phyloP scores from a whole-genome alignment of 2,888 invertebrate genomes.

The Dione juno region DNA sequence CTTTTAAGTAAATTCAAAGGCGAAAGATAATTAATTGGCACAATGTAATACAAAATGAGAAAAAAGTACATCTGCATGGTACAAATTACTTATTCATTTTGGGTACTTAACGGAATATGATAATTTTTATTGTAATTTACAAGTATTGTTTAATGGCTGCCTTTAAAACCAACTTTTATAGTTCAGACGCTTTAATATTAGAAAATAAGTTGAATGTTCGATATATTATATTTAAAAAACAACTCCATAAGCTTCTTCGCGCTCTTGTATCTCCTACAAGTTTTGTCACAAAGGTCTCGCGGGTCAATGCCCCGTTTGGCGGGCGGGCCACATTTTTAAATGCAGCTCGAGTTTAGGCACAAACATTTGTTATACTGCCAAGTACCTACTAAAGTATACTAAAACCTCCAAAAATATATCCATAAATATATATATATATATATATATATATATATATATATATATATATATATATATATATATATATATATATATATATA shows the following conservation, averaged over 20 bases:
- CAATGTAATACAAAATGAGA: neutral
- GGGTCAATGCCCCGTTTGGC: conserved; percentile 78
- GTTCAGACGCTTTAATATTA: conserved; percentile 21
- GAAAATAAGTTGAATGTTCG: conserved; percentile 33
- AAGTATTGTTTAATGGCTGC: neutral
- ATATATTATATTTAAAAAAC: conserved; percentile 32
- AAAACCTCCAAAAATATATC: no score
- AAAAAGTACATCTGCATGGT: neutral
- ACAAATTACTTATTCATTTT: neutral
- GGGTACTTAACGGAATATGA: neutral
- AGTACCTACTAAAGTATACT: no score
- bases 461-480: no score
- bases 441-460: no score
- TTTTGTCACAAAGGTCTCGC: conserved; percentile 78
- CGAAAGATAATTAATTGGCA: neutral
- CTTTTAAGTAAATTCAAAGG: neutral
- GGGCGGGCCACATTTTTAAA: conserved; percentile 77
- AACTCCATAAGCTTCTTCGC: conserved; percentile 45
- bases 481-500: no score
- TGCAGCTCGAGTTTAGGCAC: conserved; percentile 56
- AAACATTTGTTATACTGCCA: conserved; percentile 36
- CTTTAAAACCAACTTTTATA: conserved; percentile 18
- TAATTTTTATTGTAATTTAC: neutral
- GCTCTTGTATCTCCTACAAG: conserved; percentile 70
- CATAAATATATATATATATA: no score